Conservation (phyloP, 2,888 invertebrate genomes). For the Parnassius apollo region DNA sequence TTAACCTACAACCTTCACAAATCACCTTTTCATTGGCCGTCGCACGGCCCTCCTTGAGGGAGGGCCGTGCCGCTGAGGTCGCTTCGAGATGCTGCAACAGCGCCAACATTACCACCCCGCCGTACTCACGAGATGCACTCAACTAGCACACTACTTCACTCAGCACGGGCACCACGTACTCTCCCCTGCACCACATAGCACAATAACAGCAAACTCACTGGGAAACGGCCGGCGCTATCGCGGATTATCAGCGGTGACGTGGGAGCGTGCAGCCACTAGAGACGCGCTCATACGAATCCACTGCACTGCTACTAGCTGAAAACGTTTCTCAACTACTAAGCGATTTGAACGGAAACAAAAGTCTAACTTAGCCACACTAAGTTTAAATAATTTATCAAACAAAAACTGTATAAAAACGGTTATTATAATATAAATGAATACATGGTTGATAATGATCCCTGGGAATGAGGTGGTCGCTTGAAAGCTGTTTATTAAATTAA, state of each 20-base stretch:
- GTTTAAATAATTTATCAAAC: too few species aligned
- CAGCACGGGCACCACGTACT: slow-evolving; percentile 46
- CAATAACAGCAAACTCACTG: slow-evolving; percentile 35
- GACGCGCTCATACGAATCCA: too few species aligned
- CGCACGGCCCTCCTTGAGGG: neutral
- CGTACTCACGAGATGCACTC: slow-evolving; percentile 31
- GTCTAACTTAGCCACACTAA: too few species aligned
- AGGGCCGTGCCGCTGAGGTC: neutral
- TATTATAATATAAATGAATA: too few species aligned
- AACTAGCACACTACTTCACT: slow-evolving; percentile 42
- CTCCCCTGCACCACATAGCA: slow-evolving; percentile 44
- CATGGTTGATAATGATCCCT: too few species aligned
- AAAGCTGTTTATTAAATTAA: too few species aligned
- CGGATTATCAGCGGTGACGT: neutral
- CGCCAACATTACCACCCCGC: slow-evolving; percentile 35
- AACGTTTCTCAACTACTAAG: too few species aligned
- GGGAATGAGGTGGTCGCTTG: too few species aligned
- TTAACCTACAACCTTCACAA: too few species aligned
- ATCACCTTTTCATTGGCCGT: slow-evolving; percentile 12
- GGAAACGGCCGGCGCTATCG: neutral
- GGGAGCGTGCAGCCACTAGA: neutral
- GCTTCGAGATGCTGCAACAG: slow-evolving; percentile 39
- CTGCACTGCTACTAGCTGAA: too few species aligned
- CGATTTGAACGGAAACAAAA: too few species aligned
- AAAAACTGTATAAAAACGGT: too few species aligned